phyloP scores from a whole-genome alignment of 2,113 vertebrate genomes.

The Limanda limanda region DNA sequence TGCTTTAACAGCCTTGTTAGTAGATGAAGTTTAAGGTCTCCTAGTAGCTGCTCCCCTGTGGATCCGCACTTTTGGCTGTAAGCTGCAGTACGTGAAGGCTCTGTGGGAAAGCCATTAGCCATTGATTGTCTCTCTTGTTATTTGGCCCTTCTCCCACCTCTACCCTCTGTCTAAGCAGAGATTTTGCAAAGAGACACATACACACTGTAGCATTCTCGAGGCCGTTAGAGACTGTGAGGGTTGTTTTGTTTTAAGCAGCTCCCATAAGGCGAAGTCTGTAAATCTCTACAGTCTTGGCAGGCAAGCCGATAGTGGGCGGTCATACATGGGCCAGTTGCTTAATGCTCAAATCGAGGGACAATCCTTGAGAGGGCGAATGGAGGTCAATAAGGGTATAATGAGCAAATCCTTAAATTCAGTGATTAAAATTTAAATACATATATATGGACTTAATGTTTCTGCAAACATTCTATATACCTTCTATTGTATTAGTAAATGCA shows the following conservation, averaged over 20 bases:
- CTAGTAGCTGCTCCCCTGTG: conserved; percentile 46
- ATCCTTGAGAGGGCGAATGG: conserved; percentile 24
- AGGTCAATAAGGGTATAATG: conserved; percentile 1
- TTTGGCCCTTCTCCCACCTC: conserved; percentile 13
- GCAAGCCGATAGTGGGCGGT: conserved; percentile 43
- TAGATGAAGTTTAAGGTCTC: conserved; percentile 31
- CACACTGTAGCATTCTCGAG: conserved; percentile 22
- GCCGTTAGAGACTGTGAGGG: conserved; percentile 50
- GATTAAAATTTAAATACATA: conserved; percentile 3
- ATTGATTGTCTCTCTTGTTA: conserved; percentile 37
- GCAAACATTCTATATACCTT: neutral
- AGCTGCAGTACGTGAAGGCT: conserved; percentile 46
- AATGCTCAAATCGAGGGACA: conserved; percentile 25
- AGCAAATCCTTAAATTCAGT: conserved; percentile 11
- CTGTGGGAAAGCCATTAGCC: conserved; percentile 64
- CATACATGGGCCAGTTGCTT: conserved; percentile 24
- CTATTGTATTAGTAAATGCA: neutral
- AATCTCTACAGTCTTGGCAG: conserved; percentile 49
- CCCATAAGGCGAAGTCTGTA: conserved; percentile 46
- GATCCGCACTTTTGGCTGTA: conserved; percentile 36
- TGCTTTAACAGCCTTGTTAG: conserved; percentile 30
- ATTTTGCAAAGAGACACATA: conserved; percentile 9
- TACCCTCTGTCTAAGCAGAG: conserved; percentile 18
- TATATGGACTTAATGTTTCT: neutral
- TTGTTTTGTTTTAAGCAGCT: conserved; percentile 53